A percentile compares a stretch with the other conserved stretches of the same genome.
Evolutionary conservation across 2,888 invertebrate genomes (phyloP).

Genomic region (Himalopsyche kuldschensis): DNA sequence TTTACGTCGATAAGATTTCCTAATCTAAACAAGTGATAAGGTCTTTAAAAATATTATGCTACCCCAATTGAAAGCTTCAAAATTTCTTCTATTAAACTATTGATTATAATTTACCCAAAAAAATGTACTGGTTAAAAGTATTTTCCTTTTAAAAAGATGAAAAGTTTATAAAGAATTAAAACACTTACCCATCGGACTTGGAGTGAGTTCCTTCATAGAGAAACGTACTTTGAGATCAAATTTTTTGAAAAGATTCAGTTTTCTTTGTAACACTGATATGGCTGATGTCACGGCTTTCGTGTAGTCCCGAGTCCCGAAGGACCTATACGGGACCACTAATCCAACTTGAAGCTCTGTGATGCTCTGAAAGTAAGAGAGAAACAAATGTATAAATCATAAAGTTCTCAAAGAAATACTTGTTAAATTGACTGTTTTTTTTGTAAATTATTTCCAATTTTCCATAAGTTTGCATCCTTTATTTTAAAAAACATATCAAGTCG

Average conservation of each 20-base stretch:
- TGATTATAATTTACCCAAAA: too few species aligned
- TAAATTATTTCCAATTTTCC: too few species aligned
- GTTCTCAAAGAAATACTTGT: not conserved
- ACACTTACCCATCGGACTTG: conserved; percentile 74
- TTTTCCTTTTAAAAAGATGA: too few species aligned
- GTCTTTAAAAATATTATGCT: too few species aligned
- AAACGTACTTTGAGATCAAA: conserved; percentile 71
- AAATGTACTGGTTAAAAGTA: too few species aligned
- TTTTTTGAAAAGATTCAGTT: conserved; percentile 68
- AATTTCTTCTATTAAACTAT: too few species aligned
- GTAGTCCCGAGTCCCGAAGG: conserved; percentile 74
- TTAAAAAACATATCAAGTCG: too few species aligned
- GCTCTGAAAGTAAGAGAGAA: conserved; percentile 21
- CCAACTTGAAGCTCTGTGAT: conserved; percentile 54
- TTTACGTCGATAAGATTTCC: too few species aligned
- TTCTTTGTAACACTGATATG: conserved; percentile 66
- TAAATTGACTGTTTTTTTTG: too few species aligned
- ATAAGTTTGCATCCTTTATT: too few species aligned
- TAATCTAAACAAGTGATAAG: too few species aligned
- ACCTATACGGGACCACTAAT: conserved; percentile 75
- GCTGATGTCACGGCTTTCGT: conserved; percentile 71
- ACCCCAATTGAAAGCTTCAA: too few species aligned
- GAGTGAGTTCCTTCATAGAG: conserved; percentile 72
- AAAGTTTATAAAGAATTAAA: not conserved
- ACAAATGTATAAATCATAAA: not conserved